A percentile compares a stretch with the other conserved stretches of the same genome.
These are phyloP conservation scores for Lindbergichthys nudifrons DNA, from an alignment of 2,797 vertebrate species.

Conservation along the genomic window DNA sequence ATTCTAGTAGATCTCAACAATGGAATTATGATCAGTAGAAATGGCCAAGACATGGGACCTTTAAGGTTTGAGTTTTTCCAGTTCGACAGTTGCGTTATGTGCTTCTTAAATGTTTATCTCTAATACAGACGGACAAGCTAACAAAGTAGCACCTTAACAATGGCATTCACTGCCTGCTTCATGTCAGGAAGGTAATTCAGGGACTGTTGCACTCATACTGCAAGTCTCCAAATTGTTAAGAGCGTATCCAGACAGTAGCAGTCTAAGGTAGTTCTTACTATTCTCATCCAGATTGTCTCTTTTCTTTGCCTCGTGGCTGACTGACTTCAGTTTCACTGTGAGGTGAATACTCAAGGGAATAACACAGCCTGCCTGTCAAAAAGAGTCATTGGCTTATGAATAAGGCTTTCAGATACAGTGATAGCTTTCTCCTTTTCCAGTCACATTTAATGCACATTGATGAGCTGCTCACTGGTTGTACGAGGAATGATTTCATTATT, in stretches of 20 bases:
- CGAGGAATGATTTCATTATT: slow-evolving; percentile 15
- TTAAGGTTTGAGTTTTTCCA: neutral
- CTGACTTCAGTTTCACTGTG: slow-evolving; percentile 10
- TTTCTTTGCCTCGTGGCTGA: slow-evolving; percentile 23
- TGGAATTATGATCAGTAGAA: too few relatives aligned
- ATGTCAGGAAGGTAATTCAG: neutral
- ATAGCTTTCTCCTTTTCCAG: slow-evolving; percentile 36
- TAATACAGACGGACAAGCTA: neutral
- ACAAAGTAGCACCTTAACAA: neutral
- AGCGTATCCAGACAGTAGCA: neutral
- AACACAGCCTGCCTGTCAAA: slow-evolving; percentile 30
- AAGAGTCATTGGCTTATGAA: slow-evolving; percentile 34
- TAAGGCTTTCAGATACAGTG: slow-evolving; percentile 50
- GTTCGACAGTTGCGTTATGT: neutral
- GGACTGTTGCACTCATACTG: neutral
- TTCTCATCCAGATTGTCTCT: slow-evolving; percentile 6
- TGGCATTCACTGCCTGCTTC: too few relatives aligned
- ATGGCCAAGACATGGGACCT: too few relatives aligned
- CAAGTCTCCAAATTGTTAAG: slow-evolving; percentile 2
- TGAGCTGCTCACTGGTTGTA: slow-evolving; percentile 19
- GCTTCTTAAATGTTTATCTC: neutral
- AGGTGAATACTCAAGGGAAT: slow-evolving; percentile 12
- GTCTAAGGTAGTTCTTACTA: neutral
- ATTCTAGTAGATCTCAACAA: too few relatives aligned
- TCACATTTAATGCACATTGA: slow-evolving; percentile 43